These are phyloP conservation scores for Pomatorhinus ruficollis DNA, from an alignment of 2,113 vertebrate genomes.

Conservation along the genomic window DNA sequence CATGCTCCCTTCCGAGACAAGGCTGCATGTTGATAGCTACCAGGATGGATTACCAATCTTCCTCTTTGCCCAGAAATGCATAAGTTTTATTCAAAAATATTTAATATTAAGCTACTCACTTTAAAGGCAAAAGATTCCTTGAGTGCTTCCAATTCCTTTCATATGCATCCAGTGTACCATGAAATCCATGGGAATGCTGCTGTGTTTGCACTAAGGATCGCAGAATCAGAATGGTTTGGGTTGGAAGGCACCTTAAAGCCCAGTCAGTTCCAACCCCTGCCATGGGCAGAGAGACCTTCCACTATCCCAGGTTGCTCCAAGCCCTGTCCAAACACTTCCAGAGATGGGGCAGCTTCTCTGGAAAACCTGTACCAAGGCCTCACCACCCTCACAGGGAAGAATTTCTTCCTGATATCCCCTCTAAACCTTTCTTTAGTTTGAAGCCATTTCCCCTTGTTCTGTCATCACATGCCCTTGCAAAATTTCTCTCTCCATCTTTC, in stretches of 20 bases:
- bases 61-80: neutral
- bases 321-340: fast-evolving
- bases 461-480: too few relatives aligned
- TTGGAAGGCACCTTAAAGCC: neutral
- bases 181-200: neutral
- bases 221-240: neutral
- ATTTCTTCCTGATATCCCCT: neutral
- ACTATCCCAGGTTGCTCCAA: fast-evolving
- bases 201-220: neutral
- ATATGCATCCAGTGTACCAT: neutral
- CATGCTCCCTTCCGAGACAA: fast-evolving
- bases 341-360: neutral
- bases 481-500: neutral
- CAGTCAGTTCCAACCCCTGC: neutral
- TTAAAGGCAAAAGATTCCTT: neutral
- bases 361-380: fast-evolving
- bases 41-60: neutral
- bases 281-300: neutral
- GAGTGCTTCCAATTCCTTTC: neutral
- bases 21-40: neutral
- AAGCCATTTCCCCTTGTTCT: neutral
- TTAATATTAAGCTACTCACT: neutral
- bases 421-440: neutral
- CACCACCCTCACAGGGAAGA: neutral
- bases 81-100: neutral